phyloP scores from a whole-genome alignment of 1,140 invertebrate species.

The Heliothis virescens region DNA sequence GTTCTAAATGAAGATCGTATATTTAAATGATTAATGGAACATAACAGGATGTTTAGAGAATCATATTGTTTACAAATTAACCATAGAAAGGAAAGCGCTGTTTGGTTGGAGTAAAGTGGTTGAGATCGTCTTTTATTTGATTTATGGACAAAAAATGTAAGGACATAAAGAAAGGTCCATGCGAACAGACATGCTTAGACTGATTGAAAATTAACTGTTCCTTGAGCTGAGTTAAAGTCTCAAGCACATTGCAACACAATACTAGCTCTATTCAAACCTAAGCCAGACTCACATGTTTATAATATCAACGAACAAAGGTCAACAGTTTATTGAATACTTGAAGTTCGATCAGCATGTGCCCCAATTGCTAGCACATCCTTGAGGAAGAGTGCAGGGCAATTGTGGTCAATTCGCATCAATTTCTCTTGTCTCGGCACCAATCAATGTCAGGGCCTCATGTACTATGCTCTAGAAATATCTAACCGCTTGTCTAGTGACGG shows the following conservation, averaged over 20 bases:
- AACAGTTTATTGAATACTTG: conserved; percentile 2
- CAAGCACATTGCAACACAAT: no score
- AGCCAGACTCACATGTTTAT: no score
- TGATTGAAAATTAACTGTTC: no score
- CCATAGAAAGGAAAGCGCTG: not conserved
- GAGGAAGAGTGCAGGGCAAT: conserved; percentile 38
- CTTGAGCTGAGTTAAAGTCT: no score
- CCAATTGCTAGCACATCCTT: conserved; percentile 38
- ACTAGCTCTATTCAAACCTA: no score
- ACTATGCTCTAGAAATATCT: conserved; percentile 19
- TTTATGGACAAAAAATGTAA: no score
- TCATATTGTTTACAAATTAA: not conserved
- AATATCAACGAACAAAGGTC: not conserved
- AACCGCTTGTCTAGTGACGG: not conserved
- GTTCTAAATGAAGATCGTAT: not conserved
- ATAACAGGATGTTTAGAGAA: not conserved
- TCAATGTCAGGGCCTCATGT: conserved; percentile 39
- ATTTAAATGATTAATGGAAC: not conserved
- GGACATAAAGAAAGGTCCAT: no score
- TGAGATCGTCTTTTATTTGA: no score
- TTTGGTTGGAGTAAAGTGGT: not conserved
- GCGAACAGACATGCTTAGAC: no score
- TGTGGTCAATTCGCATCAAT: conserved; percentile 45
- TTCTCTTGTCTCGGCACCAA: conserved; percentile 44
- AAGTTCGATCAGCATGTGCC: conserved; percentile 32